Percentiles rank a stretch among this genome's conserved stretches.
phyloP scores from a whole-genome alignment of 2,113 vertebrate genomes.

The Mungos mungo region DNA sequence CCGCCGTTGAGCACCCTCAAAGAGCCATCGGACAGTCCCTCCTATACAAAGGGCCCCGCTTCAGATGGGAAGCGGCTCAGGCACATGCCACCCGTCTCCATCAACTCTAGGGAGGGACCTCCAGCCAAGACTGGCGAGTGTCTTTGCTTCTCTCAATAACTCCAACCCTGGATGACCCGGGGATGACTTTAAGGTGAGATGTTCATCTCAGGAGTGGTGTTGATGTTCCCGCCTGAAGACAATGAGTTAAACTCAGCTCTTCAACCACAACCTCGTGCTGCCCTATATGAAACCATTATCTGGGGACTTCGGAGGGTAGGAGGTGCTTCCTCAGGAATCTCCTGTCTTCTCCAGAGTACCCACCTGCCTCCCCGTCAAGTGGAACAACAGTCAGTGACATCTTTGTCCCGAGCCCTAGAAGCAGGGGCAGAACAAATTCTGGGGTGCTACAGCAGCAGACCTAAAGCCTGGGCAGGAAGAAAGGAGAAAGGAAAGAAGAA shows the following conservation, averaged over 20 bases:
- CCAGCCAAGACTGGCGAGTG: neutral
- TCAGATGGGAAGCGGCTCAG: neutral
- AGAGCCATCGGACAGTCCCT: neutral
- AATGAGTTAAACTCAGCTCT: neutral
- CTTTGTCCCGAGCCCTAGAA: neutral
- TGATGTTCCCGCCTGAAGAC: neutral
- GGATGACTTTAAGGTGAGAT: neutral
- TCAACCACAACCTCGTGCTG: neutral
- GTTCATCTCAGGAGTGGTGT: neutral
- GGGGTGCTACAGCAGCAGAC: neutral
- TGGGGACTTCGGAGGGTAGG: neutral
- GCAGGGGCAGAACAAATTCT: neutral
- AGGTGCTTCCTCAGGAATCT: neutral
- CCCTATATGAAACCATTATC: neutral
- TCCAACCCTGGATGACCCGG: neutral
- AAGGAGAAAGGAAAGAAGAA: slow-evolving; percentile 1
- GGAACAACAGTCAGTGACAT: neutral
- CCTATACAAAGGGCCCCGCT: neutral
- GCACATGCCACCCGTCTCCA: neutral
- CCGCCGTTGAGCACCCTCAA: neutral
- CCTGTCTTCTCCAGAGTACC: neutral
- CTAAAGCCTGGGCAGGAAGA: neutral
- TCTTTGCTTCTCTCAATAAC: neutral
- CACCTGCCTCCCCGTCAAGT: neutral
- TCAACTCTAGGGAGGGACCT: neutral